Conservation (phyloP, 2,797 vertebrate genomes). For the Melanotaenia nigrans region DNA sequence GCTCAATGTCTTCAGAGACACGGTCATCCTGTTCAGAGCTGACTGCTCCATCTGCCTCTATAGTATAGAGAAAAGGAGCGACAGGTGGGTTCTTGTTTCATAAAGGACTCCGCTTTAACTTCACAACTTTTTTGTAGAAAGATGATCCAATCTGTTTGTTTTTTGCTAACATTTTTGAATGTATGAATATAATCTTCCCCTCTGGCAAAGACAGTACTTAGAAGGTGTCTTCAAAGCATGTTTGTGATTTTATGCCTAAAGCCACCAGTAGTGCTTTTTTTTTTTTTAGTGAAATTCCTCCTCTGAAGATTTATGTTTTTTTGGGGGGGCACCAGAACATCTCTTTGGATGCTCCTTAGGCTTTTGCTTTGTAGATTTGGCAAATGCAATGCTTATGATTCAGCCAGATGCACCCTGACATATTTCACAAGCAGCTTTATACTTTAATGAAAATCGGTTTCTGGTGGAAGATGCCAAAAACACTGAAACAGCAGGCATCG, state of each 20-base stretch:
- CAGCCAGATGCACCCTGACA: neutral
- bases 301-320: neutral
- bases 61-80: constrained; percentile 89
- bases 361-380: neutral
- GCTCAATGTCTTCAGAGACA: constrained; percentile 96
- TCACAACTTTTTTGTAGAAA: neutral
- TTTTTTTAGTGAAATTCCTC: neutral
- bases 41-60: constrained; percentile 99
- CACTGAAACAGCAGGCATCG: neutral
- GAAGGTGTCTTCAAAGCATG: neutral
- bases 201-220: neutral
- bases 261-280: neutral
- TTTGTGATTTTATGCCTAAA: neutral
- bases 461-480: neutral
- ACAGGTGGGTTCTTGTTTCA: constrained; percentile 82
- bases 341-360: neutral
- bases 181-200: neutral
- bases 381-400: neutral
- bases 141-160: neutral
- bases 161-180: neutral
- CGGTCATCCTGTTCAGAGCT: constrained; percentile 92
- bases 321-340: too few species aligned
- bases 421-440: neutral
- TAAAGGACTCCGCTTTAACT: neutral
- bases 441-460: neutral